Percentiles rank a stretch among this genome's conserved stretches.
Conservation (phyloP, 2,888 invertebrate genomes). For the Dyspetes luteomarginatus region DNA sequence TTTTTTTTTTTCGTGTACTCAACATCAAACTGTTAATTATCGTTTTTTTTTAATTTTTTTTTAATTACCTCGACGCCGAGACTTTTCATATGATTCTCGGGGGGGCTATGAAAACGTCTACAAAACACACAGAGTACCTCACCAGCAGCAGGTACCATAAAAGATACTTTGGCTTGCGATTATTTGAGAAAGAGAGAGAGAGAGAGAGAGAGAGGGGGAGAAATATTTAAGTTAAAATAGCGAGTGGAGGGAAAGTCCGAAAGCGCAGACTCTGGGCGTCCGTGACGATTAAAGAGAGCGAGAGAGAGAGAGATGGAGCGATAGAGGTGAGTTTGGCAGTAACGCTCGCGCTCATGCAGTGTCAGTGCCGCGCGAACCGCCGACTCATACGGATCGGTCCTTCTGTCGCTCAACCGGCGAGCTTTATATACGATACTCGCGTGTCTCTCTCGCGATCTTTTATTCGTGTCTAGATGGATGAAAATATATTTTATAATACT, state of each 20-base stretch:
- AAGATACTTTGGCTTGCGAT: background rate
- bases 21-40: background rate
- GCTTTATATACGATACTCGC: background rate
- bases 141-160: background rate
- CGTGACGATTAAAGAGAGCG: background rate
- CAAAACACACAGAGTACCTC: background rate
- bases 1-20: background rate
- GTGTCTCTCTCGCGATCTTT: background rate
- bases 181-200: background rate
- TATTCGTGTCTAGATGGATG: background rate
- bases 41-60: background rate
- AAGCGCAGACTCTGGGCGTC: conserved; percentile 35
- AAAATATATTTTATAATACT: background rate
- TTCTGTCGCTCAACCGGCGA: background rate
- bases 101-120: background rate
- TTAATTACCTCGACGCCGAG: background rate
- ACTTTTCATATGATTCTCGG: background rate
- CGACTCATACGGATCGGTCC: conserved; percentile 20
- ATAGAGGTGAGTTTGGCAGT: conserved; percentile 30
- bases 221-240: background rate
- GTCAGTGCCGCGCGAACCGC: conserved; percentile 57
- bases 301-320: background rate
- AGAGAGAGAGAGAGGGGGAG: background rate
- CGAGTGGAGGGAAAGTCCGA: conserved; percentile 16
- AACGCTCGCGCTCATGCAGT: conserved; percentile 23